Evolutionary conservation across 35 echinoderm and acorn worm species (phyloP).

Genomic region (Apostichopus japonicus): DNA sequence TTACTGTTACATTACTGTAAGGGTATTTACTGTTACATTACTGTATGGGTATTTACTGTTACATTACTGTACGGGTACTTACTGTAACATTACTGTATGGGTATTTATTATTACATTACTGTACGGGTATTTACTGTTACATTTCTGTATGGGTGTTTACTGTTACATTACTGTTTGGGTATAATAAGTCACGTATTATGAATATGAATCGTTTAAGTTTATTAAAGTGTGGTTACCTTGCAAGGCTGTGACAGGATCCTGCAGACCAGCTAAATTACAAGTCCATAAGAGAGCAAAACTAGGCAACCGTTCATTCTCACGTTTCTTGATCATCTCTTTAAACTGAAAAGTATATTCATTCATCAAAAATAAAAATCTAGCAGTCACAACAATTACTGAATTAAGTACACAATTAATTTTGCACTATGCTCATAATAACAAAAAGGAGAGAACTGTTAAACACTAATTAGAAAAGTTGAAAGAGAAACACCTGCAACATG

Average conservation of each 20-base stretch:
- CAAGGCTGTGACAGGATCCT: constrained; percentile 68
- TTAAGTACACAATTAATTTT: neutral
- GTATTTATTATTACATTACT: too few species aligned
- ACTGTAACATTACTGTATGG: too few species aligned
- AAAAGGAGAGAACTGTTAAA: too few species aligned
- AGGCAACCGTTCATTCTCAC: constrained; percentile 78
- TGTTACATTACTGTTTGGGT: neutral
- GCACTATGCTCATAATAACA: too few species aligned
- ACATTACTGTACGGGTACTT: too few species aligned
- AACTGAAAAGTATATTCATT: constrained; percentile 50
- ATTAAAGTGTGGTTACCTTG: constrained; percentile 48
- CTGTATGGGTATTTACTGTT: too few species aligned
- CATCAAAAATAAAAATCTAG: neutral
- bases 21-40: too few species aligned
- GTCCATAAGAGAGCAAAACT: constrained; percentile 83
- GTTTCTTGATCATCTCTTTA: constrained; percentile 72
- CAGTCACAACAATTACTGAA: neutral
- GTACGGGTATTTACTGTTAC: too few species aligned
- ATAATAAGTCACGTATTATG: neutral
- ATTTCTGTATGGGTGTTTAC: too few species aligned
- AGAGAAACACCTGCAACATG: too few species aligned
- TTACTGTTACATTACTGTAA: too few species aligned
- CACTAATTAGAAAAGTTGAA: too few species aligned
- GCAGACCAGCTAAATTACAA: constrained; percentile 74
- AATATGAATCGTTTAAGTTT: neutral